Percentiles rank a stretch among this genome's conserved stretches.
These are phyloP conservation scores for Sphaerodactylus townsendi DNA, from an alignment of 2,113 vertebrate species.

Conservation along the genomic window DNA sequence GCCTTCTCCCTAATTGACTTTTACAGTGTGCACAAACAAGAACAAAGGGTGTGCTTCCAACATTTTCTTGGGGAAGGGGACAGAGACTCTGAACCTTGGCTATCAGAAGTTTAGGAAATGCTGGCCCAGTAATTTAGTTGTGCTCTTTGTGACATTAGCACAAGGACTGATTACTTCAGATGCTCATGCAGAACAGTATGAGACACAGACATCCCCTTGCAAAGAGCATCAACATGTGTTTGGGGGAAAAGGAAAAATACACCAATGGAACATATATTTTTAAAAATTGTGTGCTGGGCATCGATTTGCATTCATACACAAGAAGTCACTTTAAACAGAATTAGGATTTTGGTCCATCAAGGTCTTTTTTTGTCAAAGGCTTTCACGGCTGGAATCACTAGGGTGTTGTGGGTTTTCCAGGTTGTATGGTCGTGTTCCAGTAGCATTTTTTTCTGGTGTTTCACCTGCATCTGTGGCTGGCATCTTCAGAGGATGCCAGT, in stretches of 20 bases:
- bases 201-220: not conserved
- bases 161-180: not conserved
- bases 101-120: not conserved
- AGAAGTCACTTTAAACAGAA: no score
- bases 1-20: not conserved
- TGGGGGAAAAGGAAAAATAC: not conserved
- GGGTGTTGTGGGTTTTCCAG: no score
- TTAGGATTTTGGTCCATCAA: no score
- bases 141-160: not conserved
- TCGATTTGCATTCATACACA: not conserved
- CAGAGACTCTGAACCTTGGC: not conserved
- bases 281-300: not conserved
- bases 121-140: not conserved
- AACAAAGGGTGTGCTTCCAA: not conserved
- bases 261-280: not conserved
- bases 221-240: no score
- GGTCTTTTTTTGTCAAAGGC: no score
- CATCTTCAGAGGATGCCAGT: no score
- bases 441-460: no score
- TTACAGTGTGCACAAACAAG: not conserved
- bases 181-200: not conserved
- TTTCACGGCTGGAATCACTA: no score
- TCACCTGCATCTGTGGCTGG: no score
- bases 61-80: not conserved
- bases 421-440: no score